Evolutionary conservation across 2,113 vertebrate genomes (phyloP), one percentile per base, ranked within the genome.

Genomic region (Pandion haliaetus): DNA sequence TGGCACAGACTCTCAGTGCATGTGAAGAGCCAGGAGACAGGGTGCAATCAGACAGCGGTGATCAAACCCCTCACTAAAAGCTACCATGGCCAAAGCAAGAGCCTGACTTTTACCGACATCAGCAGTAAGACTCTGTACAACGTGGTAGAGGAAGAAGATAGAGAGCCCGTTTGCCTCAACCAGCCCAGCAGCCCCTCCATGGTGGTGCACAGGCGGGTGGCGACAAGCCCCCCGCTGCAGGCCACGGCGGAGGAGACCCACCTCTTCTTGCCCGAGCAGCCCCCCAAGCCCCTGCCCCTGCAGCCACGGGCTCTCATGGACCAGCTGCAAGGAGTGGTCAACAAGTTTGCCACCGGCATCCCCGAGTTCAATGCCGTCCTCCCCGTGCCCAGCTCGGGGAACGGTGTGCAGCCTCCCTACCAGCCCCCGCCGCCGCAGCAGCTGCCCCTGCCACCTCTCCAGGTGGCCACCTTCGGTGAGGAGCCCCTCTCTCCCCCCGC

Each of bases 1-100:
- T 99, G 99, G 99, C 99, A 99, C 98, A 99, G 99, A 98, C 99
- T 99, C 97, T 99, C 99, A 98, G 99, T 99, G 98, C 99, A 99
- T 98, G 99, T 99, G 98, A 99, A 99, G 99, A 99, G 98, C 98
- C 99, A 99, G 97, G 99, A 99, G 97, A 98, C 98, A 98, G 98
- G 99, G 98, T 98, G 99, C 98, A 99, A 99, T 99, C 99, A 99
- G 98, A 99, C 98, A 92, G 99, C 99, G 44, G 99, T 99, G 98
- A 99, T 99, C 99, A 99, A 99, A 98, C 99, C 99, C 99, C 99
- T 99, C 98, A 99, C 99, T 99, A 99, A 99, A 98, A 99, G 98
- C 98, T 99, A 98, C 98, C 99, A 98, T n/a, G 97, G 97, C 93
- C 98, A 98, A 29, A 98, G 98, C 98, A 99, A 99, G 98, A 99